A percentile compares a stretch with the other conserved stretches of the same genome.
Conservation (phyloP, 2,113 vertebrate species). For the Anser brachyrhynchus region DNA sequence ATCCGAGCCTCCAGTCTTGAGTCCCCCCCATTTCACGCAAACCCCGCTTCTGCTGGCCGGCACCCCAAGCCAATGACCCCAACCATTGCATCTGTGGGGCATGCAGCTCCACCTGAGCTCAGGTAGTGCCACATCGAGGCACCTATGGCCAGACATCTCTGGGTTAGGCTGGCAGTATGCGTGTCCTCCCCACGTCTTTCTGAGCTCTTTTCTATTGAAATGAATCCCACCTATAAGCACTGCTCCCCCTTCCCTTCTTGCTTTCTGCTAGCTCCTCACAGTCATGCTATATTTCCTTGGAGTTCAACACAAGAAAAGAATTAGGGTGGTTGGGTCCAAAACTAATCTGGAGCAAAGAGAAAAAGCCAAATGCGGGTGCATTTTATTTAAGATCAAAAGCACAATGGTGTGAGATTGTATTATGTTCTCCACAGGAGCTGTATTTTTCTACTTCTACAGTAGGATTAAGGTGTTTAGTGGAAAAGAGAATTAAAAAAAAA, state of each 20-base stretch:
- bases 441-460: conserved; percentile 54
- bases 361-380: conserved; percentile 24
- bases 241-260: neutral
- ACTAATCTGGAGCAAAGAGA: conserved; percentile 17
- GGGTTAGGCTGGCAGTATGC: neutral
- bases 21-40: neutral
- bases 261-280: neutral
- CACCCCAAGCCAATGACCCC: accelerated
- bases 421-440: conserved; percentile 52
- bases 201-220: neutral
- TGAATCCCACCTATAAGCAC: neutral
- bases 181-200: neutral
- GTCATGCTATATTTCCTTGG: neutral
- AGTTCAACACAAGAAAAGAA: conserved; percentile 50
- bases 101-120: accelerated
- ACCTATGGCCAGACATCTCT: neutral
- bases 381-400: conserved; percentile 64
- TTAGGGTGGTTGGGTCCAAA: conserved; percentile 9
- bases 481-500: conserved; percentile 6
- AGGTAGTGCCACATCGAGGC: neutral
- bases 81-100: neutral
- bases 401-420: conserved; percentile 54
- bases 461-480: conserved; percentile 60
- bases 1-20: neutral
- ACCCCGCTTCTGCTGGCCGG: too few relatives aligned